Conservation (phyloP, 2,113 vertebrate species). For the Malurus cyaneus region DNA sequence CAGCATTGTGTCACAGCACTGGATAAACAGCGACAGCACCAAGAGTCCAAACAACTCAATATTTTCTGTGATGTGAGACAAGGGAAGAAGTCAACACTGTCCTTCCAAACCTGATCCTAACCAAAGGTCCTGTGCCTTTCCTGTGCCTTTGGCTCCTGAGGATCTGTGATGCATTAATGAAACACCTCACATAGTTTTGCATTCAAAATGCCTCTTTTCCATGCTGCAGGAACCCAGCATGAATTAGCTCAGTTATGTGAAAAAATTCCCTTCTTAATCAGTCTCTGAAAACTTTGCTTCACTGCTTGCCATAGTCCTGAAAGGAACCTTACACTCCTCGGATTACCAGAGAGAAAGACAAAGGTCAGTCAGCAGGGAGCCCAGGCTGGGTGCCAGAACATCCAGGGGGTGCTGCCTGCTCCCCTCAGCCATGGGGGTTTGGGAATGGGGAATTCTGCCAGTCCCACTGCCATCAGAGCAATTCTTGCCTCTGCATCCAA, state of each 20-base stretch:
- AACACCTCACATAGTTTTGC: not conserved
- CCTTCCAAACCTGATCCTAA: not conserved
- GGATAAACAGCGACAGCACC: not conserved
- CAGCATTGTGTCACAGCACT: not conserved
- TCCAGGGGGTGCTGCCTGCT: not conserved
- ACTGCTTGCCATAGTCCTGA: not conserved
- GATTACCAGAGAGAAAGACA: not conserved
- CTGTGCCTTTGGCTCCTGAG: not conserved
- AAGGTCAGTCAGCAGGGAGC: not conserved
- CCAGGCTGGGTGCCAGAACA: not conserved
- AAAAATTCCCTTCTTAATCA: not conserved
- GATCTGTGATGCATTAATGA: not conserved
- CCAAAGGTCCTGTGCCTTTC: not conserved
- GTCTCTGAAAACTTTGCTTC: not conserved
- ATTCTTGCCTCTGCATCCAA: not conserved
- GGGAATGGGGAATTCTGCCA: not conserved
- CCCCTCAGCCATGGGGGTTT: accelerated
- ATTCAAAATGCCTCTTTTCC: not conserved
- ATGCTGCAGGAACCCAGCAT: not conserved
- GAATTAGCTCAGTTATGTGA: not conserved
- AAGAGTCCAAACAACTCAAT: not conserved
- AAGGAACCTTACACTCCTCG: not conserved
- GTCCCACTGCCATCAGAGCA: not conserved
- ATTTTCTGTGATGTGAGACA: not conserved
- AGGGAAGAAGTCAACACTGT: not conserved